Percentiles rank a stretch among this genome's conserved stretches.
These are phyloP conservation scores for Siderastrea radians DNA, from an alignment of 92 coral and sea anemone genomes.

Conservation along the genomic window DNA sequence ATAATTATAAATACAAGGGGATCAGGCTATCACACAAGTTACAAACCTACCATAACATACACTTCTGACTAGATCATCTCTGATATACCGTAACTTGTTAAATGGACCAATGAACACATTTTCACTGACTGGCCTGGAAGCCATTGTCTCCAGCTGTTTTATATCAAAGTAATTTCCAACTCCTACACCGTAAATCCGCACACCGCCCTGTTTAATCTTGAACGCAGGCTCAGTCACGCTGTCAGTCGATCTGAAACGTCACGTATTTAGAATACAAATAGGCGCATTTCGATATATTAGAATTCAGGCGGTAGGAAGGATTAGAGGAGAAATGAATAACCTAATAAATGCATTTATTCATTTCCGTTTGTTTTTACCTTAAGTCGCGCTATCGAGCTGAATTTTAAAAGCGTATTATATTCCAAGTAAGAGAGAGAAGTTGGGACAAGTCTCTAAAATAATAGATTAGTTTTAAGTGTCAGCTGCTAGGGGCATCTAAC, in stretches of 20 bases:
- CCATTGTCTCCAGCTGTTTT: constrained; percentile 60
- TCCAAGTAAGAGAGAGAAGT: no score
- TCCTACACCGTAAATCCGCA: constrained; percentile 52
- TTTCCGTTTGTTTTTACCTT: no score
- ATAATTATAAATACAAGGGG: neutral
- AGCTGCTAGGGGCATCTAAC: no score
- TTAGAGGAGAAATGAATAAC: neutral
- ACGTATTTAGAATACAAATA: neutral
- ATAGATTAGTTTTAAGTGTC: no score
- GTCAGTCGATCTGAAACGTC: constrained; percentile 59
- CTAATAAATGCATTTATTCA: no score
- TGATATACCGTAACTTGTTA: constrained; percentile 56
- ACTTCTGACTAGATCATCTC: constrained; percentile 50
- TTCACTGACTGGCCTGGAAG: constrained; percentile 46
- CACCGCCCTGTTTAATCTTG: constrained; percentile 46
- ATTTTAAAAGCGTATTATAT: no score
- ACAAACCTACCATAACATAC: constrained; percentile 59
- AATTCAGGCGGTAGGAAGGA: neutral
- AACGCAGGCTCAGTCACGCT: constrained; percentile 51
- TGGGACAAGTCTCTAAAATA: no score
- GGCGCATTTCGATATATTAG: neutral
- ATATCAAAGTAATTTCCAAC: constrained; percentile 59
- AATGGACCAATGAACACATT: constrained; percentile 69
- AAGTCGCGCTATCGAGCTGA: no score
- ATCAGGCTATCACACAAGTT: neutral